Percentiles rank a stretch among this genome's conserved stretches.
Conservation (phyloP, 2,888 invertebrate species). For the Phalera bucephala region DNA sequence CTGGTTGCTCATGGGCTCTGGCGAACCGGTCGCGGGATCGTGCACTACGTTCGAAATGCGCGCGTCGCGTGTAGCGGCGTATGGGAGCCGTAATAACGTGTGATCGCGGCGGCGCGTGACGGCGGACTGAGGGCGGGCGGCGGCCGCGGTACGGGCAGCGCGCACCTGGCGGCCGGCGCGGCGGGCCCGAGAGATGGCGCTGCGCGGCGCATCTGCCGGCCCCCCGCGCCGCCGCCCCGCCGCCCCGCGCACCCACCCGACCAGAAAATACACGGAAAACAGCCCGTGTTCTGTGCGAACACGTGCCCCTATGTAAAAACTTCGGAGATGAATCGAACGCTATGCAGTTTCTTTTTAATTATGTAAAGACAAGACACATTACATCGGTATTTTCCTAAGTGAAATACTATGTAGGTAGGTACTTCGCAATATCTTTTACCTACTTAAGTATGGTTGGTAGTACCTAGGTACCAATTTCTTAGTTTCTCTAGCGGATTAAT, state of each 20-base stretch:
- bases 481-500: no score
- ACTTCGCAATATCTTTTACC: no score
- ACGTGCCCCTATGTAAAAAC: conserved; percentile 76
- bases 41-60: conserved; percentile 80
- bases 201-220: conserved; percentile 78
- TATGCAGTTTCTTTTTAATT: conserved; percentile 49
- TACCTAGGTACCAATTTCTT: no score
- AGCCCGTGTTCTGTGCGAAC: conserved; percentile 66
- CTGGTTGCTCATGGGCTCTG: conserved; percentile 73
- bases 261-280: conserved; percentile 79
- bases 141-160: conserved; percentile 70
- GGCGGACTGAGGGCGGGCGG: conserved; percentile 79
- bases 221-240: conserved; percentile 41
- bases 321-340: conserved; percentile 53
- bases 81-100: conserved; percentile 61
- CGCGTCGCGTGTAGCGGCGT: conserved; percentile 72
- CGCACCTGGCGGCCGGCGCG: conserved; percentile 65
- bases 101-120: conserved; percentile 72
- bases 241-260: conserved; percentile 49
- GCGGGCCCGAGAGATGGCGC: conserved; percentile 73
- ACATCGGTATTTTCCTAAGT: neutral
- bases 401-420: no score
- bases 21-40: conserved; percentile 75
- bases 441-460: no score
- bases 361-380: conserved; percentile 8